Percentiles rank a stretch among this genome's conserved stretches.
phyloP scores from a whole-genome alignment of 2,113 vertebrate genomes.

The Aspiorhynchus laticeps region DNA sequence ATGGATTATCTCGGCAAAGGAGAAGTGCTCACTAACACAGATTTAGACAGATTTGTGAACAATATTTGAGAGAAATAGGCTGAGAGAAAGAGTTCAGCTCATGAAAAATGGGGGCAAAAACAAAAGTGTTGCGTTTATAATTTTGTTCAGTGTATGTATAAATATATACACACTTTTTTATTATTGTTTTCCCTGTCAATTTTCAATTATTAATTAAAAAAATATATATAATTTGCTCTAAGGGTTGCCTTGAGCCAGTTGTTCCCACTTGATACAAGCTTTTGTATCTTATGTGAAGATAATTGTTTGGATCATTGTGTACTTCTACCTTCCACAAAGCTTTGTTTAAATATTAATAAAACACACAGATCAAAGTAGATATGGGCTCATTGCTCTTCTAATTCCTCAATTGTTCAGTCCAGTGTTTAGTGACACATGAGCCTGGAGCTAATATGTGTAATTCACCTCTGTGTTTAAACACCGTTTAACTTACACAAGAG shows the following conservation, averaged over 20 bases:
- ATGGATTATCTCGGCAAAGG: no score
- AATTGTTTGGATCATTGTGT: not conserved
- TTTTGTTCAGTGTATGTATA: no score
- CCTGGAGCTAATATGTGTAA: not conserved
- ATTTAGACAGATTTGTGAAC: no score
- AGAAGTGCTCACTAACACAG: no score
- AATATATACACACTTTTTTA: no score
- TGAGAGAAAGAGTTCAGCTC: no score
- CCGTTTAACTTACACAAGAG: not conserved
- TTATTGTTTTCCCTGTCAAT: no score
- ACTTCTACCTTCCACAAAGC: not conserved
- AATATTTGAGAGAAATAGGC: no score
- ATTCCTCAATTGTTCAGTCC: not conserved
- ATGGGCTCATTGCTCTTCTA: not conserved
- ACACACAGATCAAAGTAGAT: not conserved
- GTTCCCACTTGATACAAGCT: not conserved
- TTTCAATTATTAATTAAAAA: no score
- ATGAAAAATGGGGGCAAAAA: no score
- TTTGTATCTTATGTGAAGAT: not conserved
- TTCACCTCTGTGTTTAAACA: not conserved
- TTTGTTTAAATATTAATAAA: constrained; percentile 18
- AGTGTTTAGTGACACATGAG: not conserved
- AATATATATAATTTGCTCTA: not conserved
- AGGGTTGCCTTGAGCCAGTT: not conserved
- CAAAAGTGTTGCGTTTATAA: no score